A percentile compares a stretch with the other conserved stretches of the same genome.
Evolutionary conservation across 2,113 vertebrate species (phyloP).

Genomic region (Tachuris rubrigastra): DNA sequence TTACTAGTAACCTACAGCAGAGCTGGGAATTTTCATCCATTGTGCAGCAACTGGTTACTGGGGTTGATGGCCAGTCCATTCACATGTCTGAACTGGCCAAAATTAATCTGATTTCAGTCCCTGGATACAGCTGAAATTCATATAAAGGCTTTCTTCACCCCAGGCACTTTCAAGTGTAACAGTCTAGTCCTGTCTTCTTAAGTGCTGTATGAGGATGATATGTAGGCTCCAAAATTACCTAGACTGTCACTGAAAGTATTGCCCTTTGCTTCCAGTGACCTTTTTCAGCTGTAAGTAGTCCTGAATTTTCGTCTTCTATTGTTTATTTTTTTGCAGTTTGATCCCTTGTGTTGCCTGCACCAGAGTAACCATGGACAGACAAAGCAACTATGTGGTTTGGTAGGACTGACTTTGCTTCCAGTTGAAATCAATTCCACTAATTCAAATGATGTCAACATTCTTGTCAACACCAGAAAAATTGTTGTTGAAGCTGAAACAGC

Average conservation of each 20-base stretch:
- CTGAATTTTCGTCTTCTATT: not conserved
- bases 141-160: not conserved
- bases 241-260: not conserved
- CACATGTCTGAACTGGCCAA: not conserved
- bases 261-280: not conserved
- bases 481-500: not conserved
- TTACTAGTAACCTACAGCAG: not conserved
- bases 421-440: not conserved
- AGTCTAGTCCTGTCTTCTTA: not conserved
- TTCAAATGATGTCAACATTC: not conserved
- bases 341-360: not conserved
- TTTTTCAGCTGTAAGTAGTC: not conserved
- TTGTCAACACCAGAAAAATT: not conserved
- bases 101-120: not conserved
- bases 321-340: not conserved
- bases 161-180: rapidly evolving
- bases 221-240: not conserved
- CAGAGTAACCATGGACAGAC: not conserved
- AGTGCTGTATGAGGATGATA: not conserved
- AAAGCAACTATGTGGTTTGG: rapidly evolving
- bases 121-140: not conserved
- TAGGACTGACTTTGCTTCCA: not conserved
- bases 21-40: not conserved
- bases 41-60: not conserved
- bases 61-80: not conserved